Percentiles rank a stretch among this genome's conserved stretches.
Conservation (phyloP, 2,888 invertebrate genomes). For the Labia minor region DNA sequence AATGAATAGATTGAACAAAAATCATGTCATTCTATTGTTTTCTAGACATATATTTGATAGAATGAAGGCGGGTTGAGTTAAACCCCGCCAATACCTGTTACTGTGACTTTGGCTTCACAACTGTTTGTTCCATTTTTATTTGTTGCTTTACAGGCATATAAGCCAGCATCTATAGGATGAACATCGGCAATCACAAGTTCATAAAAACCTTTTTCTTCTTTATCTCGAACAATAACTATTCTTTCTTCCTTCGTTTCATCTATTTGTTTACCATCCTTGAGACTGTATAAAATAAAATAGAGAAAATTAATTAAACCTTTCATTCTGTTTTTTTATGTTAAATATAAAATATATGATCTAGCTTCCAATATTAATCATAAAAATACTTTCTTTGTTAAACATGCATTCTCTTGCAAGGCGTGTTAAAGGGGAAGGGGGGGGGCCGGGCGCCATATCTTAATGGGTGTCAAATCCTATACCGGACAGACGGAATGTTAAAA, state of each 20-base stretch:
- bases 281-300: constrained; percentile 44
- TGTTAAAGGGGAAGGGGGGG: too few species aligned
- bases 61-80: too few species aligned
- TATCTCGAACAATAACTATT: constrained; percentile 59
- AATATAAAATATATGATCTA: neutral
- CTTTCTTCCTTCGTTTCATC: constrained; percentile 49
- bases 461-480: too few species aligned
- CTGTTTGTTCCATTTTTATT: constrained; percentile 70
- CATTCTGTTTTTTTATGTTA: neutral
- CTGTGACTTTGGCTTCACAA: constrained; percentile 65
- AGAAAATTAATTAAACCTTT: neutral
- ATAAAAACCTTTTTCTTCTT: constrained; percentile 72
- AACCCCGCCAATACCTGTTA: constrained; percentile 48
- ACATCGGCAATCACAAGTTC: constrained; percentile 79
- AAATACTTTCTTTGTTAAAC: too few species aligned
- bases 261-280: constrained; percentile 68
- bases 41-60: neutral
- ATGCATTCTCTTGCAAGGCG: too few species aligned
- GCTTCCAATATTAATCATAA: too few species aligned
- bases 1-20: too few species aligned
- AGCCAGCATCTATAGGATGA: constrained; percentile 62
- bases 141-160: constrained; percentile 71
- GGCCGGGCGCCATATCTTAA: too few species aligned
- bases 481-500: too few species aligned
- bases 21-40: too few species aligned